Conservation (phyloP, 2,113 vertebrate species). For the Turnix velox region DNA sequence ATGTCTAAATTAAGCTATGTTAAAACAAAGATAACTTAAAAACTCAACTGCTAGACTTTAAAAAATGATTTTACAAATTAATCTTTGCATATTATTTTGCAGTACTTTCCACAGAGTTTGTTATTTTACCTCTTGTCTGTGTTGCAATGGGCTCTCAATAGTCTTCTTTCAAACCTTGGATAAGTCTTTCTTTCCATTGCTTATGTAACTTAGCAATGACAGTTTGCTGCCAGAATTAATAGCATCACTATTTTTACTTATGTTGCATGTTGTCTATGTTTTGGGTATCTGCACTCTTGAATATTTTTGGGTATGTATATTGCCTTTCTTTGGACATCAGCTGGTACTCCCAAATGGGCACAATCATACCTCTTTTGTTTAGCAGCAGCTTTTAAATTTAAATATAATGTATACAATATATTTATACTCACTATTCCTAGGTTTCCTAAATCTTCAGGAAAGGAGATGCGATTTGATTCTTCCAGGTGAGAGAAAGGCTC, state of each 20-base stretch:
- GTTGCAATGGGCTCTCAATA: background rate
- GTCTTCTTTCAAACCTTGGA: background rate
- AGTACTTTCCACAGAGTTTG: background rate
- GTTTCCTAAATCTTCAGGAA: background rate
- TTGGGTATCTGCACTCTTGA: background rate
- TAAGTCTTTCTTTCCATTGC: background rate
- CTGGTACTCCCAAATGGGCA: background rate
- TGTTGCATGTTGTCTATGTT: background rate
- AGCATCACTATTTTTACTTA: background rate
- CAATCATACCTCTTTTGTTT: background rate
- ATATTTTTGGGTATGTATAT: background rate
- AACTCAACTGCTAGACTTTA: background rate
- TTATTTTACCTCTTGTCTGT: background rate
- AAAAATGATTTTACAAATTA: background rate
- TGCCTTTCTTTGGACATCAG: background rate
- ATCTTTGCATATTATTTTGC: background rate
- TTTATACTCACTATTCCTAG: background rate
- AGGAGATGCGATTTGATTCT: background rate
- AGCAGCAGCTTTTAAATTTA: background rate
- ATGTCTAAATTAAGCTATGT: background rate
- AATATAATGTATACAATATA: background rate
- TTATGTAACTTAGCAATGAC: background rate
- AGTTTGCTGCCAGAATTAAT: background rate
- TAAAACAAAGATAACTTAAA: background rate
- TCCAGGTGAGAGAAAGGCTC: background rate